Evolutionary conservation across 2,113 vertebrate species (phyloP).

Genomic region (Brachirus orientalis): DNA sequence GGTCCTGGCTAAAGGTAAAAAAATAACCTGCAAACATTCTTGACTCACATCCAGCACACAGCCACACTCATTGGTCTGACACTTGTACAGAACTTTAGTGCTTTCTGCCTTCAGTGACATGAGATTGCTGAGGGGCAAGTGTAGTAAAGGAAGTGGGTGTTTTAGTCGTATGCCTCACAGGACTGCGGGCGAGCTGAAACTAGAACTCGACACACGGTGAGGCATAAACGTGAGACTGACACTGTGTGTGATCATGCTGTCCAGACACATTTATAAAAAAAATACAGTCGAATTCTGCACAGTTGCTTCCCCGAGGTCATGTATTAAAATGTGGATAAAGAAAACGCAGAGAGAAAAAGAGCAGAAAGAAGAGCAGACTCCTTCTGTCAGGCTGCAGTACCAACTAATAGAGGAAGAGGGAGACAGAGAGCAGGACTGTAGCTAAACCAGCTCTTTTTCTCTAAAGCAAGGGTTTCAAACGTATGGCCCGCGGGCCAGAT

Average conservation of each 20-base stretch:
- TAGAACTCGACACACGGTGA: not conserved
- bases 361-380: too few species aligned
- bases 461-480: too few species aligned
- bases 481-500: too few species aligned
- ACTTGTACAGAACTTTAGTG: not conserved
- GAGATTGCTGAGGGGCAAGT: not conserved
- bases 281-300: not conserved
- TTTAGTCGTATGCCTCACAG: conserved; percentile 7
- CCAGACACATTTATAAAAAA: not conserved
- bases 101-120: not conserved
- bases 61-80: not conserved
- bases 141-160: not conserved
- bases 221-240: not conserved
- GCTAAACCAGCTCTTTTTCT: too few species aligned
- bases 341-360: not conserved
- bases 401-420: too few species aligned
- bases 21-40: not conserved
- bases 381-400: too few species aligned
- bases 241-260: not conserved
- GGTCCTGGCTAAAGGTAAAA: conserved; percentile 94
- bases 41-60: too few species aligned
- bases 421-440: too few species aligned
- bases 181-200: not conserved
- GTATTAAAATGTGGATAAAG: not conserved
- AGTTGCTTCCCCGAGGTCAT: not conserved